Evolutionary conservation across 1,140 invertebrate species (phyloP).

Genomic region (Drosophila lacteicornis): DNA sequence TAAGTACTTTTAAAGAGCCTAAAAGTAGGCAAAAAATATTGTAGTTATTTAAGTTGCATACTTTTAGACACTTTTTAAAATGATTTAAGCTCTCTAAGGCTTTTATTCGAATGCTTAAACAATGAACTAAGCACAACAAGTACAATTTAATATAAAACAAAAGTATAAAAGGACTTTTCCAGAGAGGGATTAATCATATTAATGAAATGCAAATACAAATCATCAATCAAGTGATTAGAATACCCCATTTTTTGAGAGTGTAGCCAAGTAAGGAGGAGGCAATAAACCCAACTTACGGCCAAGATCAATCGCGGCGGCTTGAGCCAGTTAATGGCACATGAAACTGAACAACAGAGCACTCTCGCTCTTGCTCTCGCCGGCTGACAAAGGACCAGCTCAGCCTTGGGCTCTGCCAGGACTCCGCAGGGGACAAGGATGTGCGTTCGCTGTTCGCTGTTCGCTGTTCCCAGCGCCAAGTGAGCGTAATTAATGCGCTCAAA

Average conservation of each 20-base stretch:
- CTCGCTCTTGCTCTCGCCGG: constrained; percentile 21
- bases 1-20: neutral
- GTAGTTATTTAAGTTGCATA: too few relatives aligned
- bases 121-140: too few relatives aligned
- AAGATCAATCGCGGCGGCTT: constrained; percentile 80
- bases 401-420: neutral
- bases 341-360: constrained; percentile 63
- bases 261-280: constrained; percentile 12
- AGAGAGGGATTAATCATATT: neutral
- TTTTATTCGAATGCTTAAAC: neutral
- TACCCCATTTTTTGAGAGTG: constrained; percentile 16
- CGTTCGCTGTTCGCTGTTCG: neutral
- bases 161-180: neutral
- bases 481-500: constrained; percentile 77
- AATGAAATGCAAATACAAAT: neutral
- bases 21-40: neutral
- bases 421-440: neutral
- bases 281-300: constrained; percentile 58
- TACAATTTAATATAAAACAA: neutral
- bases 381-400: constrained; percentile 34
- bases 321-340: constrained; percentile 79
- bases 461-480: constrained; percentile 35
- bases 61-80: neutral
- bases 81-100: neutral
- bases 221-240: constrained; percentile 9